phyloP scores from a whole-genome alignment of 1,140 invertebrate genomes.

The Pseudomyrmex gracilis region DNA sequence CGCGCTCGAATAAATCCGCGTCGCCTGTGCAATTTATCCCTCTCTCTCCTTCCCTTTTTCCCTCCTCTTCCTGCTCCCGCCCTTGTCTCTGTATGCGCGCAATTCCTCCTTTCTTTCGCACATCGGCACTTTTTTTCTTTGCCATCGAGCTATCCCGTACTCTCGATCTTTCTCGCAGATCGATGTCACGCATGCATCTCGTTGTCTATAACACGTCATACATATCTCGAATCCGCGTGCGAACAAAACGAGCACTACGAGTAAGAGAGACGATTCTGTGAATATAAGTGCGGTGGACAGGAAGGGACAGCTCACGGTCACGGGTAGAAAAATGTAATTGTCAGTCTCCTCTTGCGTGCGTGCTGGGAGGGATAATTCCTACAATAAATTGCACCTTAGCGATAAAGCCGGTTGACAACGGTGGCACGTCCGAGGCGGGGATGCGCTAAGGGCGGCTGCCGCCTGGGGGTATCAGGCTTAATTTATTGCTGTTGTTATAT shows the following conservation, averaged over 20 bases:
- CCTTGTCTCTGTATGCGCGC: neutral
- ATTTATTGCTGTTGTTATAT: slow-evolving; percentile 33
- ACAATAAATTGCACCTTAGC: slow-evolving; percentile 60
- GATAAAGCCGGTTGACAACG: slow-evolving; percentile 52
- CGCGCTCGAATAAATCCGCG: slow-evolving; percentile 70
- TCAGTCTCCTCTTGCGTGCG: slow-evolving; percentile 47
- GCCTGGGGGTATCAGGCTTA: slow-evolving; percentile 8
- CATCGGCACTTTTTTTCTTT: neutral
- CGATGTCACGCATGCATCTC: slow-evolving; percentile 58
- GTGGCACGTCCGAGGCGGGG: slow-evolving; percentile 14
- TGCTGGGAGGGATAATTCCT: slow-evolving; percentile 55
- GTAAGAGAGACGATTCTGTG: slow-evolving; percentile 9
- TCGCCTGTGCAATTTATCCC: slow-evolving; percentile 64
- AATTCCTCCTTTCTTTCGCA: slow-evolving; percentile 38
- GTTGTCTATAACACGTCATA: slow-evolving; percentile 4
- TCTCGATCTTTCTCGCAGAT: slow-evolving; percentile 14
- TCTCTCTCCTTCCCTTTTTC: neutral
- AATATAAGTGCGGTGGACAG: neutral
- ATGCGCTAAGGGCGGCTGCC: slow-evolving; percentile 22
- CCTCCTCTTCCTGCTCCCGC: neutral
- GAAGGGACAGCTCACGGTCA: slow-evolving; percentile 41
- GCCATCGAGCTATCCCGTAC: neutral
- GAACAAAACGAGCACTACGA: slow-evolving; percentile 30
- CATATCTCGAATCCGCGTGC: slow-evolving; percentile 26
- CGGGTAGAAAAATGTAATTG: slow-evolving; percentile 51